Evolutionary conservation across 2,797 vertebrate genomes (phyloP), one percentile per base, ranked within the genome.

Genomic region (Aselliscus stoliczkanus): DNA sequence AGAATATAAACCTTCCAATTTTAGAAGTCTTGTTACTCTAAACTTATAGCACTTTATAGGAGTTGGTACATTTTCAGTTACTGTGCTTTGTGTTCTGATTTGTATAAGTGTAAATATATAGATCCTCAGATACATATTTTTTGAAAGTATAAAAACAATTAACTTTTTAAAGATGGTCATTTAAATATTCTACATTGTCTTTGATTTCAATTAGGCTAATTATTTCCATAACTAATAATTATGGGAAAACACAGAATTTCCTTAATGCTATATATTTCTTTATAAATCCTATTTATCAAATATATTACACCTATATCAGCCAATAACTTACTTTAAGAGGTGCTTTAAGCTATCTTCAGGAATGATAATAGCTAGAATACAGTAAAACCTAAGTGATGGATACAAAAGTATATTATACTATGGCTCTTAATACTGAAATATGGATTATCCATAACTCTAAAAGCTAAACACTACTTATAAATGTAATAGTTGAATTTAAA

Each of bases 1-100:
- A 96, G 94, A 93, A 93, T n/a, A 83, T 47, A 92, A 94, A 82
- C 81, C 87, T 95, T 96, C 72, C 60, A n/a, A 50, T 95, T 89
- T 82, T 93, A 79, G 72, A 93, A 96, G 84, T 47, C 79, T 89
- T 89, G 47, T 42, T 77, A 86, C 75, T 27, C 87, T 84, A 23
- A 93, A 44, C 47, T 95, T 90, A 73, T 6, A 88, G 54, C 73
- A 85, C 25, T 65, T 73, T 83, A 56, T 90, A 81, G 92, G 60
- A 73, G 17, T 27, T 29, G 25, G 31, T 69, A 29, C 65, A 37
- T 89, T 87, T 81, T 77, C 64, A 77, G 12, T 37, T 87, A 12
- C 42, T 87, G 92, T 44, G 62, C 54, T 90, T 77, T 8, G 12
- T 58, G 17, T n/a, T 79, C 29, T 52, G 8, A 85, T 70, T 90